These are phyloP conservation scores for Catostomus latipinnis DNA, from an alignment of 2,797 vertebrate species.

Conservation along the genomic window DNA sequence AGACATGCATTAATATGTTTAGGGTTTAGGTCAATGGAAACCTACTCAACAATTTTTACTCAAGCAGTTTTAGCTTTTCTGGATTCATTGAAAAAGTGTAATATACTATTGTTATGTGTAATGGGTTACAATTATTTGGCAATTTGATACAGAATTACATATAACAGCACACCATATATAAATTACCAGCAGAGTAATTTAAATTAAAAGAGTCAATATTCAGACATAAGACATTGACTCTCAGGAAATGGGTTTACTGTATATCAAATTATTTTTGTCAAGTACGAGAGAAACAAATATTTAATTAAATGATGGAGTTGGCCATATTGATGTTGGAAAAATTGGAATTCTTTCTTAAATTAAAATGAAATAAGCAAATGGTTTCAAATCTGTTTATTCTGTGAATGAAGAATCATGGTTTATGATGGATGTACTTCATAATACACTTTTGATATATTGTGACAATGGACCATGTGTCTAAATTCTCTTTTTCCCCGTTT, in stretches of 20 bases:
- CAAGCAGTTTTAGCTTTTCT: constrained; percentile 11
- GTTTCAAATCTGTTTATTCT: no score
- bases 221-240: neutral
- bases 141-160: neutral
- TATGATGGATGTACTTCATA: no score
- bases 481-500: neutral
- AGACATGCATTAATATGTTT: constrained; percentile 35
- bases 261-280: neutral
- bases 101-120: constrained; percentile 1
- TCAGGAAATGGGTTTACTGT: constrained; percentile 13
- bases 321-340: constrained; percentile 1
- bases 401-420: no score
- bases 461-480: no score
- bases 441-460: no score
- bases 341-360: neutral
- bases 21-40: constrained; percentile 20
- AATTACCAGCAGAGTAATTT: constrained; percentile 3
- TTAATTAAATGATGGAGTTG: constrained; percentile 23
- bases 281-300: constrained; percentile 3
- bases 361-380: no score
- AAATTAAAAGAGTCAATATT: constrained; percentile 1
- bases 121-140: constrained; percentile 9
- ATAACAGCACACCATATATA: neutral
- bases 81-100: constrained; percentile 21
- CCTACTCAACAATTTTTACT: neutral